Base-by-base conservation (phyloP, 2,113 vertebrate species). In the Crotalus horridus region DNA sequence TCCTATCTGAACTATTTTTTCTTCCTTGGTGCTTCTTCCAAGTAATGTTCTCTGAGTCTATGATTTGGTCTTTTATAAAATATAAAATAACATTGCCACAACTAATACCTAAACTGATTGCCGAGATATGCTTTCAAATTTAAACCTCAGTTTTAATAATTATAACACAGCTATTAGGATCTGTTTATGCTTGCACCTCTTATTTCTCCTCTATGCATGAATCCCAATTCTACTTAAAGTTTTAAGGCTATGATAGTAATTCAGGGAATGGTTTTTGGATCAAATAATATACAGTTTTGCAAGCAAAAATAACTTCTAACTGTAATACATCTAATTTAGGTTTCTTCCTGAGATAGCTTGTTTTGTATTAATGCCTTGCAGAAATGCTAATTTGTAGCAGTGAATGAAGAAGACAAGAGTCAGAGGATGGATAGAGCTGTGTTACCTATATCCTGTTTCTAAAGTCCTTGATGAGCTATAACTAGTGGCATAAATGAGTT, bases 201-300 rank as follows among this genome's bases (percentile, higher is more conserved):
- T 15, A 0, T 1, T 92, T 90, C 6, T 90, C 10, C 21, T 58
- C 90, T 69, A 2, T 6, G 46, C 88, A 85, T 1, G 33, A 48
- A 23, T 48, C 90, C 88, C 92, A 53, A 51, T 91, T 15, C 43
- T 90, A 11, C 64, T 93, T 53, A 61, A 3, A 13, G 13, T 53
- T 91, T 88, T 51, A 43, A 89, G 13, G 1, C 81, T 1, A 0
- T 20, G 20, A 1, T 6, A 89, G 6, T 39, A 81, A n/a, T 74
- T 91, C 92, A 85, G 53, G 26, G n/a, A 81, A 85, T 92, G 6
- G 91, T 94, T 95, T 94, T 88, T 93, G 89, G 90, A 0, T 1
- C 8, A 0, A 39, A 24, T 53, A 86, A 64, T 64, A 87, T 7
- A 55, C 54, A 51, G 54, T 20, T 48, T 39, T 21, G 53, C 39